Evolutionary conservation across 2,888 invertebrate genomes (phyloP).

Genomic region (Drosophila infuscata): DNA sequence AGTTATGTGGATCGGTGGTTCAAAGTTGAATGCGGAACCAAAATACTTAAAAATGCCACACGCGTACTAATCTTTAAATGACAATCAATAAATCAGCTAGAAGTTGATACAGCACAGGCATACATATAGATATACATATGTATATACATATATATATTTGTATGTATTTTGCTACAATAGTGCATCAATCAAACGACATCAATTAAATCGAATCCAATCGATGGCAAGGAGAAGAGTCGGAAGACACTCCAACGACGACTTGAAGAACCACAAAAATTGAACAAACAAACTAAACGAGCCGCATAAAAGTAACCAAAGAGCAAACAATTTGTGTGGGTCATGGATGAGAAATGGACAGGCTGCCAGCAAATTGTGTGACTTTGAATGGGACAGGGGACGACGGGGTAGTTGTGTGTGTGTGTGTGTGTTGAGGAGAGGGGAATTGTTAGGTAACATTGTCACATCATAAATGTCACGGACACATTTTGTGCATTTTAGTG

Average conservation of each 20-base stretch:
- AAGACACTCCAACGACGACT: conserved; percentile 32
- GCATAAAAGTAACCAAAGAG: conserved; percentile 64
- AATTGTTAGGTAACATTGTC: conserved; percentile 66
- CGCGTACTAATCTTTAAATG: conserved; percentile 48
- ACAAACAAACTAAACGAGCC: conserved; percentile 65
- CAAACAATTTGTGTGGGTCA: conserved; percentile 64
- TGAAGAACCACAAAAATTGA: conserved; percentile 44
- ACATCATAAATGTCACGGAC: conserved; percentile 80
- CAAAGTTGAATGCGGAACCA: conserved; percentile 5
- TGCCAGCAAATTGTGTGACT: conserved; percentile 32
- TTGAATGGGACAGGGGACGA: conserved; percentile 22
- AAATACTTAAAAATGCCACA: conserved; percentile 45
- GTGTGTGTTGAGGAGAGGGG: background rate
- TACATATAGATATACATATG: background rate
- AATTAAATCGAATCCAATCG: conserved; percentile 63
- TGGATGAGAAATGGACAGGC: conserved; percentile 6
- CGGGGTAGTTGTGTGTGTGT: background rate
- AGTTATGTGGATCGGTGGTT: background rate
- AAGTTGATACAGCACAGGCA: conserved; percentile 40
- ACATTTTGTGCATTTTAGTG: conserved; percentile 74
- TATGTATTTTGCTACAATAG: conserved; percentile 15
- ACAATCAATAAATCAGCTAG: conserved; percentile 54
- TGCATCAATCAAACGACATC: conserved; percentile 67
- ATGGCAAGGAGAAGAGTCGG: conserved; percentile 4
- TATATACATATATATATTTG: background rate